Conservation (phyloP, 2,888 invertebrate species). For the Eupithecia inturbata region DNA sequence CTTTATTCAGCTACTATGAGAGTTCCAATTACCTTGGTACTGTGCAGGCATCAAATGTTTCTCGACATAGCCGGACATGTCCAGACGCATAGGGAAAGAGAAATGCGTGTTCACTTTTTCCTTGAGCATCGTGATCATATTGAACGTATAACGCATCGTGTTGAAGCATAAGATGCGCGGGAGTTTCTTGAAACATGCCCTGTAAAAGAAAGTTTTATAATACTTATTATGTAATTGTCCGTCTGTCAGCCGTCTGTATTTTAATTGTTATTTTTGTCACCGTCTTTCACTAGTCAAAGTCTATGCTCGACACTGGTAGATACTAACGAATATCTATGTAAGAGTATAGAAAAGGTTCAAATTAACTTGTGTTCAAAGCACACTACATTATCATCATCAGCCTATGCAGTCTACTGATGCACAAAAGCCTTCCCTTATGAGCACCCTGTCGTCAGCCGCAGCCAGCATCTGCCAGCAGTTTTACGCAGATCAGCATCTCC, state of each 20-base stretch:
- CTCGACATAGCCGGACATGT: slow-evolving; percentile 98
- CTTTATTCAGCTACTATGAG: too few relatives aligned
- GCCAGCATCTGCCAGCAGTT: too few relatives aligned
- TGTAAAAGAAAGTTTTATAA: slow-evolving; percentile 59
- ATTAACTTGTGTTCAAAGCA: neutral
- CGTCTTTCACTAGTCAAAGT: too few relatives aligned
- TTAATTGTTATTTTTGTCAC: too few relatives aligned
- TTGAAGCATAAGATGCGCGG: slow-evolving; percentile 97
- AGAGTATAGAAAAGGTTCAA: too few relatives aligned
- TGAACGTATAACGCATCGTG: slow-evolving; percentile 98
- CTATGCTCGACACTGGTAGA: too few relatives aligned
- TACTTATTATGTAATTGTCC: too few relatives aligned
- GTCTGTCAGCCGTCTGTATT: too few relatives aligned
- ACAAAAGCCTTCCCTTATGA: neutral
- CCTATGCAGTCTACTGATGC: neutral
- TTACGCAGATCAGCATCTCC: too few relatives aligned
- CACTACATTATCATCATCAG: too few relatives aligned
- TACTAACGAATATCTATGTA: too few relatives aligned
- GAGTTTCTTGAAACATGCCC: slow-evolving; percentile 96
- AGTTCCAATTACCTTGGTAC: slow-evolving; percentile 85
- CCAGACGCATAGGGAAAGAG: slow-evolving; percentile 95
- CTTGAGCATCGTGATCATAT: slow-evolving; percentile 98
- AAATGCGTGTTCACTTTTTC: slow-evolving; percentile 99
- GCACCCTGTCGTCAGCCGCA: too few relatives aligned
- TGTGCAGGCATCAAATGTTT: slow-evolving; percentile 96